phyloP scores from a whole-genome alignment of 2,797 vertebrate species.

The Sebastes vulpes region DNA sequence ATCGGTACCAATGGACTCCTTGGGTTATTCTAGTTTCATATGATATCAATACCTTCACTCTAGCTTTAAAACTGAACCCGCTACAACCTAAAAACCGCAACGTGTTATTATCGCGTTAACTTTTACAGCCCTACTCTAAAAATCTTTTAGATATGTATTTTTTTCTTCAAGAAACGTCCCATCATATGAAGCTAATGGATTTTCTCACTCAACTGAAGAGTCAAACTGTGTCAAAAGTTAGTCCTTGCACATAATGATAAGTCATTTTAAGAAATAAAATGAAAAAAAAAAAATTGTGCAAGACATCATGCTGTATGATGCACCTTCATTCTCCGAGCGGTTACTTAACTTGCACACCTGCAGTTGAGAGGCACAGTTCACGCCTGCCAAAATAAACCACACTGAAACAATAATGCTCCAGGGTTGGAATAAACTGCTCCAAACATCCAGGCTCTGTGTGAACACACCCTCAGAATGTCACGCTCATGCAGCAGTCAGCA shows the following conservation, averaged over 20 bases:
- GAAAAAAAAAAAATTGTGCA: background rate
- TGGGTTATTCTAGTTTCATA: too few relatives aligned
- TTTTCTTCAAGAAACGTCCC: background rate
- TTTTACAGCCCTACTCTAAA: background rate
- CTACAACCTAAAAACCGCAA: too few relatives aligned
- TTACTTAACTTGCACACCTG: background rate
- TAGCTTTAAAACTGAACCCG: too few relatives aligned
- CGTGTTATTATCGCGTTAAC: too few relatives aligned
- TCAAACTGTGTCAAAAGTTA: background rate
- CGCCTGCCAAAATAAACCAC: constrained; percentile 27
- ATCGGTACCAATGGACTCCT: too few relatives aligned
- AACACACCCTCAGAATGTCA: constrained; percentile 34
- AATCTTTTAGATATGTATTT: background rate
- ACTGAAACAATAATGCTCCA: constrained; percentile 36
- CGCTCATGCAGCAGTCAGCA: constrained; percentile 16
- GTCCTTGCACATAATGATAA: background rate
- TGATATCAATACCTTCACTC: too few relatives aligned
- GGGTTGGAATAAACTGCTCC: constrained; percentile 27
- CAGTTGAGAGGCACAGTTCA: constrained; percentile 2
- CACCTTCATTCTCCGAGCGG: background rate
- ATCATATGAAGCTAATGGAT: background rate
- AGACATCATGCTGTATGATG: background rate
- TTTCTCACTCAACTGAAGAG: background rate
- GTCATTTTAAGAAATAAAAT: background rate
- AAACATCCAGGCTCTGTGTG: background rate